These are phyloP conservation scores for Anser brachyrhynchus DNA, from an alignment of 2,113 vertebrate genomes.

Conservation along the genomic window DNA sequence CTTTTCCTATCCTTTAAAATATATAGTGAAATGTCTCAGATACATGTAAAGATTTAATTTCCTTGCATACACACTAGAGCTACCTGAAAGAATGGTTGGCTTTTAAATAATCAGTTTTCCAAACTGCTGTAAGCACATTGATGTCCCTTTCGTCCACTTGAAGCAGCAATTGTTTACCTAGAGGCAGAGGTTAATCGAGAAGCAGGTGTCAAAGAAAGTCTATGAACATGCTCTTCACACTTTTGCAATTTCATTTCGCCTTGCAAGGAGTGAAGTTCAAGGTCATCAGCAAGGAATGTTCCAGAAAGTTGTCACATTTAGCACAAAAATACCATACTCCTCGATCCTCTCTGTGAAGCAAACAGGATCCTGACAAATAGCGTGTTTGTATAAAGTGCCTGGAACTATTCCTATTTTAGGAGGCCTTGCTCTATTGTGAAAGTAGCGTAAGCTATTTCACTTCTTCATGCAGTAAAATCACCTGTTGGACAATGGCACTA, in stretches of 20 bases:
- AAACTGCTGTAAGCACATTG: background rate
- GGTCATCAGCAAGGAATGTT: slow-evolving; percentile 23
- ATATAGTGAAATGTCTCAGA: background rate
- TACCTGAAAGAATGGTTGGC: background rate
- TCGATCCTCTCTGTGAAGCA: slow-evolving; percentile 28
- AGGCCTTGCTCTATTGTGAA: background rate
- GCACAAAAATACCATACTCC: slow-evolving; percentile 33
- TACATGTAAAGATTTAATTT: background rate
- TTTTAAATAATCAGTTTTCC: background rate
- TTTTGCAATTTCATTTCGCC: background rate
- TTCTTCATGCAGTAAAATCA: background rate
- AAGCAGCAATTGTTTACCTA: background rate
- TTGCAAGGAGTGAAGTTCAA: slow-evolving; percentile 6
- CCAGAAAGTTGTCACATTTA: slow-evolving; percentile 49
- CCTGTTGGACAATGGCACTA: background rate
- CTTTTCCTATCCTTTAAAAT: background rate
- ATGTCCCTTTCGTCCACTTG: background rate
- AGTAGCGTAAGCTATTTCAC: background rate
- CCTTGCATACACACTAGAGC: background rate
- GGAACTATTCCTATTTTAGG: slow-evolving; percentile 32
- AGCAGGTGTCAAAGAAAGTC: background rate
- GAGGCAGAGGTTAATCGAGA: slow-evolving; percentile 14
- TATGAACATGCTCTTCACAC: background rate
- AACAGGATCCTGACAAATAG: slow-evolving; percentile 30
- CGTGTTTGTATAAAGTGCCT: slow-evolving; percentile 18